A percentile compares a stretch with the other conserved stretches of the same genome.
Conservation (phyloP, 2,888 invertebrate genomes). For the Rhingia campestris region DNA sequence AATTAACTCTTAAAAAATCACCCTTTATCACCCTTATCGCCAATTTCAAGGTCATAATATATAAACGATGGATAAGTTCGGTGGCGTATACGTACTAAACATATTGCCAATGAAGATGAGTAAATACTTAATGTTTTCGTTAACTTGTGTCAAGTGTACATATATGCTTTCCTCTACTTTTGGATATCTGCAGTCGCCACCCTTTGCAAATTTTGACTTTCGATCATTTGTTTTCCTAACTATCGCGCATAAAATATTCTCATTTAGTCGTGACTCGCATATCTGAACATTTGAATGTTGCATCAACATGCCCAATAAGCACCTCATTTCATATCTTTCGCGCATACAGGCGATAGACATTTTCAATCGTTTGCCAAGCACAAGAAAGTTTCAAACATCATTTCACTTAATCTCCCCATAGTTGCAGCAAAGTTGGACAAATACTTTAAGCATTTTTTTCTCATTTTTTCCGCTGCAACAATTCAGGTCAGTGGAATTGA, state of each 20-base stretch:
- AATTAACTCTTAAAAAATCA: no score
- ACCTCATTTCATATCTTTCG: slow-evolving; percentile 25
- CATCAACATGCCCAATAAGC: slow-evolving; percentile 32
- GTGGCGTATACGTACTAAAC: no score
- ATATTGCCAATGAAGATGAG: no score
- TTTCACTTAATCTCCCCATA: slow-evolving; percentile 47
- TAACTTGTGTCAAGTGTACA: no score
- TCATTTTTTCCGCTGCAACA: slow-evolving; percentile 33
- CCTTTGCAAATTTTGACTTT: no score
- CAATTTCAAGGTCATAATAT: no score
- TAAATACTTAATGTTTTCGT: no score
- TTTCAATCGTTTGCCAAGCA: slow-evolving; percentile 44
- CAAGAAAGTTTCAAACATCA: slow-evolving; percentile 57
- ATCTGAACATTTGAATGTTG: slow-evolving; percentile 6
- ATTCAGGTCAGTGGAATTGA: slow-evolving; percentile 63
- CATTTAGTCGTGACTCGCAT: slow-evolving; percentile 22
- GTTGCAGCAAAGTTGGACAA: slow-evolving; percentile 15
- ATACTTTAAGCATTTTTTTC: slow-evolving; percentile 10
- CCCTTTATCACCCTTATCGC: no score
- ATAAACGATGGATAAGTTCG: no score
- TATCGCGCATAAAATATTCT: neutral
- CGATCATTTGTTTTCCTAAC: no score
- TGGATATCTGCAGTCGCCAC: no score
- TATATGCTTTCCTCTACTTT: no score
- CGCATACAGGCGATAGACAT: slow-evolving; percentile 31